Percentiles rank a stretch among this genome's conserved stretches.
Evolutionary conservation across 2,797 vertebrate species (phyloP).

Genomic region (Acipenser oxyrinchus): DNA sequence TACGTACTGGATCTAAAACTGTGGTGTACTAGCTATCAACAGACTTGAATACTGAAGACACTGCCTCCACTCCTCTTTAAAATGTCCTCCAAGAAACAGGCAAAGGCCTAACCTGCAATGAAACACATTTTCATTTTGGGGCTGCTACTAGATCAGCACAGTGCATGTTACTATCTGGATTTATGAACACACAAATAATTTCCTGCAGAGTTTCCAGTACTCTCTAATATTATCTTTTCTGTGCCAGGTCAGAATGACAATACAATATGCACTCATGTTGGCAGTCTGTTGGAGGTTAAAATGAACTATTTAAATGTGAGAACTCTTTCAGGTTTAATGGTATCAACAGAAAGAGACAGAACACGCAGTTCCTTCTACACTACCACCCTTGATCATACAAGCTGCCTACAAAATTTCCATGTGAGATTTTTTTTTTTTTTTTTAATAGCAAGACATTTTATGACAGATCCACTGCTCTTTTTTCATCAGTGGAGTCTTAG

Average conservation of each 20-base stretch:
- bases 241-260: constrained; percentile 16
- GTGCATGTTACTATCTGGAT: constrained; percentile 15
- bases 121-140: no score
- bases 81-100: no score
- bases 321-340: neutral
- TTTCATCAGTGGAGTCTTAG: neutral
- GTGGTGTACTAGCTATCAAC: no score
- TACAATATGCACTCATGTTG: constrained; percentile 5
- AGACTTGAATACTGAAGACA: no score
- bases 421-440: no score
- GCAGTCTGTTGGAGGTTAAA: neutral
- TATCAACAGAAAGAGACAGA: neutral
- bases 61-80: no score
- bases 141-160: no score
- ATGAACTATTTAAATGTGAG: neutral
- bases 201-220: neutral
- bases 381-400: neutral
- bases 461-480: neutral
- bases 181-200: constrained; percentile 6
- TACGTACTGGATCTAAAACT: no score
- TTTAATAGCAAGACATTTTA: neutral
- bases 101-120: no score
- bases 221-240: constrained; percentile 8
- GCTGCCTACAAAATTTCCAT: no score
- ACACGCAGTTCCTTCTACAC: neutral